A percentile compares a stretch with the other conserved stretches of the same genome.
These are phyloP conservation scores for Ataeniobius toweri DNA, from an alignment of 2,797 vertebrate genomes.

Conservation along the genomic window DNA sequence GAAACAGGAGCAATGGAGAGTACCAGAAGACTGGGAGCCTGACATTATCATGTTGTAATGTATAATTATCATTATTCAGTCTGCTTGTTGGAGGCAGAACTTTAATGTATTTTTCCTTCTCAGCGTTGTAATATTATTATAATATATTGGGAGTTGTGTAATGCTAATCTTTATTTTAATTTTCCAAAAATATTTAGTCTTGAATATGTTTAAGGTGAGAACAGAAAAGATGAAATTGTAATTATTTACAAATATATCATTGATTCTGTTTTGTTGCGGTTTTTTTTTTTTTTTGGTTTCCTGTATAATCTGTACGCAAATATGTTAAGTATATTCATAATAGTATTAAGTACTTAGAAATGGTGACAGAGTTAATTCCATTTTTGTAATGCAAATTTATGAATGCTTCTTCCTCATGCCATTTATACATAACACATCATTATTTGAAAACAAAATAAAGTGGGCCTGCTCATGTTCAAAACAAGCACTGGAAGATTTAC, in stretches of 20 bases:
- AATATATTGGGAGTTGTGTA: slow-evolving; percentile 64
- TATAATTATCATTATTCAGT: slow-evolving; percentile 68
- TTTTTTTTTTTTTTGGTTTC: slow-evolving; percentile 36
- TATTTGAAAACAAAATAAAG: slow-evolving; percentile 26
- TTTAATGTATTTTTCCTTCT: slow-evolving; percentile 59
- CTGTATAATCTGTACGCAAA: slow-evolving; percentile 55
- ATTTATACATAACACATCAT: slow-evolving; percentile 29
- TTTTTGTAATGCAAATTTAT: slow-evolving; percentile 45
- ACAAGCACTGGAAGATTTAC: slow-evolving; percentile 25
- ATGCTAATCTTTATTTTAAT: slow-evolving; percentile 59
- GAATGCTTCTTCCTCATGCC: slow-evolving; percentile 30
- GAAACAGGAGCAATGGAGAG: slow-evolving; percentile 6
- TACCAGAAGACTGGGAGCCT: slow-evolving; percentile 32
- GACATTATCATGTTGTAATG: slow-evolving; percentile 66
- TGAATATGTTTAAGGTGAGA: slow-evolving; percentile 57
- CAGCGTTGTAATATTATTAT: slow-evolving; percentile 50
- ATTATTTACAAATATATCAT: slow-evolving; percentile 65
- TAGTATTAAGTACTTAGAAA: slow-evolving; percentile 47
- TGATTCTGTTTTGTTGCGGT: slow-evolving; percentile 42
- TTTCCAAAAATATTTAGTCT: slow-evolving; percentile 58
- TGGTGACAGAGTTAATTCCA: slow-evolving; percentile 42
- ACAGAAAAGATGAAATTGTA: slow-evolving; percentile 67
- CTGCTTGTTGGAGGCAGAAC: slow-evolving; percentile 54
- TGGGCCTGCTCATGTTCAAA: slow-evolving; percentile 38
- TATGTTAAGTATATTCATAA: slow-evolving; percentile 53